A percentile compares a stretch with the other conserved stretches of the same genome.
Conservation (phyloP, 37 sponge, comb jelly and placozoan genomes). For the Corticium candelabrum region DNA sequence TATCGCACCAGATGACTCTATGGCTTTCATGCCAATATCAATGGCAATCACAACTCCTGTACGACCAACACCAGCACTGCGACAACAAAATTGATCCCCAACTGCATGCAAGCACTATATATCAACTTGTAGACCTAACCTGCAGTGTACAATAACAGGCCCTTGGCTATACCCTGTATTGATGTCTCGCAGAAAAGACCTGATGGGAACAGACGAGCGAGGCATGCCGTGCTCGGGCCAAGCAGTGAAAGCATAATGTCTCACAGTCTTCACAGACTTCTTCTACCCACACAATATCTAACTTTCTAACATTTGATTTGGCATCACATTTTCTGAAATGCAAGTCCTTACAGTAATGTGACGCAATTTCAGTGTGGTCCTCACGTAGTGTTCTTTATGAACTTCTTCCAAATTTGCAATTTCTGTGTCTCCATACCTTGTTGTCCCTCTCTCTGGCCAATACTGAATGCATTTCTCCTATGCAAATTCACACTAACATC, state of each 20-base stretch:
- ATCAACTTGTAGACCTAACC: background rate
- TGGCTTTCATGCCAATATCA: background rate
- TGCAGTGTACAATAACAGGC: background rate
- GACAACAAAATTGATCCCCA: background rate
- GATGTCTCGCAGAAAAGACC: background rate
- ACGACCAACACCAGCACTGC: constrained; percentile 1
- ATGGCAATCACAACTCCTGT: constrained; percentile 5
- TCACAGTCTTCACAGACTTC: background rate
- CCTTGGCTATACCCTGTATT: background rate
- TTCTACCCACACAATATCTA: too few relatives aligned
- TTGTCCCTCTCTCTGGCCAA: background rate
- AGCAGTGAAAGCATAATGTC: background rate
- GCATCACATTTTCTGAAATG: too few relatives aligned
- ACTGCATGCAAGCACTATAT: too few relatives aligned
- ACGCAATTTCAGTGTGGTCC: background rate
- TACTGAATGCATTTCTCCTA: constrained; percentile 1
- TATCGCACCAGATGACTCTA: background rate
- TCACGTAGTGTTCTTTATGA: background rate
- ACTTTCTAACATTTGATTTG: too few relatives aligned
- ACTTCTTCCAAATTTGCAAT: background rate
- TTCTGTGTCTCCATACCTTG: background rate
- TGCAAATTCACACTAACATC: background rate
- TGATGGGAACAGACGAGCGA: background rate
- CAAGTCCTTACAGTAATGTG: too few relatives aligned
- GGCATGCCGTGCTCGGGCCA: constrained; percentile 3